Evolutionary conservation across 2,888 invertebrate species (phyloP), one percentile per base, ranked within the genome.

Genomic region (Schrankia costaestrigalis): DNA sequence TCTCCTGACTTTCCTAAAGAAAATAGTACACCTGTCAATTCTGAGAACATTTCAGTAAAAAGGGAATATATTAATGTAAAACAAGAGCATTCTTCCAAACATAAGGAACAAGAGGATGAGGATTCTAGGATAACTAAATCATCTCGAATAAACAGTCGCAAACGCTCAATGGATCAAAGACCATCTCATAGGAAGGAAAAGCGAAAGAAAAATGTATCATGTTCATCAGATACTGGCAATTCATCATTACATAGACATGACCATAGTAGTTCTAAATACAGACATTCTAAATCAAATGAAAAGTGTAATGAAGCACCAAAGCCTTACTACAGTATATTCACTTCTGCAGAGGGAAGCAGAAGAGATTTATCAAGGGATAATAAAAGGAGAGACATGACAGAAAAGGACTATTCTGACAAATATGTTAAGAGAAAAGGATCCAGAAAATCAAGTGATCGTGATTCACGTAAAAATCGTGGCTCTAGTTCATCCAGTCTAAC

Each of bases 181-280:
- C 81, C 85, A 22, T 73, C 78, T 10, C 86, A 87, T 54, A 77
- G 86, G 24, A 87, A 86, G 69, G 87, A 87, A 67, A 87, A 87
- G 63, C 76, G 84, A 14, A 87, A 84, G 56, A 87, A 85, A 83
- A 65, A 64, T 48, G 75, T 77, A 37, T 47, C 56, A 7, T 46
- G 43, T 41, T 54, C 51, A 11, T 33, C 48, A 11, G 67, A 72
- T 10, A 21, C 57, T 10, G 56, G 35, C 22, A 69, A 69, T 40
- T 60, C 67, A 35, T 58, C 53, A 26, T 40, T 60, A 25, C 64
- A 69, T 39, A 76, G 65, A 46, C 64, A 63, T 61, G 6, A 8
- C 1, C 7, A 12, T 3, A 14, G 44, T 51, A 41, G 61, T 66
- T 30, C 63, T 11, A 67, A 56, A 41, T 53, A 65, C 38, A 25